Evolutionary conservation across 2,888 invertebrate species (phyloP).

Genomic region (Gastracanthus pulcherrimus): DNA sequence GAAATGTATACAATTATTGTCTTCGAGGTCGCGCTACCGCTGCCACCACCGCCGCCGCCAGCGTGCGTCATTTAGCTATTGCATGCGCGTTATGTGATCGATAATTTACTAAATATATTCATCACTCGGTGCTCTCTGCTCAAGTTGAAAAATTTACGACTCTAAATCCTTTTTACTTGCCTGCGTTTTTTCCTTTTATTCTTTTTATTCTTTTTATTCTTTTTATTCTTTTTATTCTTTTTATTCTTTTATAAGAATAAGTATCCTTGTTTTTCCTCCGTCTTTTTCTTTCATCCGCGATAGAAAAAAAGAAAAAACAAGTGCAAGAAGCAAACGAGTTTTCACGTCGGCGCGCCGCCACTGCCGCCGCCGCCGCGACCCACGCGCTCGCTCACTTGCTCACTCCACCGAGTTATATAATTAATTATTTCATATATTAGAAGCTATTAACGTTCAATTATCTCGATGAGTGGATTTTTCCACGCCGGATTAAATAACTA

Average conservation of each 20-base stretch:
- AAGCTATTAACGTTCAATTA: constrained; percentile 71
- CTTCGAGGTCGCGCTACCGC: constrained; percentile 28
- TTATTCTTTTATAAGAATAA: constrained; percentile 25
- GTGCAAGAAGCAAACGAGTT: constrained; percentile 50
- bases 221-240: too few relatives aligned
- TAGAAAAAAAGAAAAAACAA: not conserved
- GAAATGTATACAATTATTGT: constrained; percentile 35
- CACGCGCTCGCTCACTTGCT: constrained; percentile 51
- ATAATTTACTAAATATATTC: constrained; percentile 46
- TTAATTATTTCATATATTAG: constrained; percentile 72
- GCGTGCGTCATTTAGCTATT: constrained; percentile 42
- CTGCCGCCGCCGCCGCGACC: constrained; percentile 11
- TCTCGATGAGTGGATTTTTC: constrained; percentile 69
- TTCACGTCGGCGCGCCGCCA: constrained; percentile 51
- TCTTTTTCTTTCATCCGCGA: not conserved
- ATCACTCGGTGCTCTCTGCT: not conserved
- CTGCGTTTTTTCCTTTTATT: not conserved
- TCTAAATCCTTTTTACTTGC: constrained; percentile 7
- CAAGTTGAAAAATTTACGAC: constrained; percentile 4
- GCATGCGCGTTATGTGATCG: constrained; percentile 38
- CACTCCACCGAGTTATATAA: constrained; percentile 65
- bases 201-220: not conserved
- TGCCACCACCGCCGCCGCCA: not conserved
- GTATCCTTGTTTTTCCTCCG: constrained; percentile 3
- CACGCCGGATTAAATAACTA: constrained; percentile 53